Evolutionary conservation across 2,113 vertebrate genomes (phyloP), one percentile per base, ranked within the genome.

Genomic region (Salminus brasiliensis): DNA sequence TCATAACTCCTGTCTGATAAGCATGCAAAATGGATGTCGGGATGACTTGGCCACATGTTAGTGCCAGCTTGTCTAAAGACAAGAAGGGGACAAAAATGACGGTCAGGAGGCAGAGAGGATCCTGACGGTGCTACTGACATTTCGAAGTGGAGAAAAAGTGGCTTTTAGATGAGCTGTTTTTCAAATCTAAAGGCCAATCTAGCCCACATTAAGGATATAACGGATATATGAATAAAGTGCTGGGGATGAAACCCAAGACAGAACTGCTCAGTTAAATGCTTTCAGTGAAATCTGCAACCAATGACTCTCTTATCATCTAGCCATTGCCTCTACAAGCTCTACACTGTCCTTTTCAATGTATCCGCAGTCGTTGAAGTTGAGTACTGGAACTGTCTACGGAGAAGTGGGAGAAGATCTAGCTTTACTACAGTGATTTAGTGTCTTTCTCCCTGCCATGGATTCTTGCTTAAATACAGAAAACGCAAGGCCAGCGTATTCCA

Each of bases 1-100:
- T 94, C 91, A 86, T 92, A 91, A 90, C 63, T 84, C 83, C 88
- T 90, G 83, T 85, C 81, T 88, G 84, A 90, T 90, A 86, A 92
- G 89, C 91, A 91, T 92, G 89, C 86, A 89, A 90, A 92, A 92
- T 90, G 90, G 88, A 84, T 90, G 92, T 92, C 88, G 91, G 80
- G 84, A 92, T 87, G 87, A 90, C 85, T 91, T 92, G 91, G 89
- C 89, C 69, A 86, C 82, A 84, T 82, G 90, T 90, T 90, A 93
- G 84, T 79, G 83, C 7, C 80, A 86, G 88, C 83, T 87, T 89
- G 85, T 92, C 83, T 91, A 47, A 90, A 89, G 88, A 90, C 91
- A 86, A 91, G 88, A 82, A 74, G 73, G 65, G 67, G 82, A 80
- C 78, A 81, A 79, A 71, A 84, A 90, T 84, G 86, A 87, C 81